Evolutionary conservation across 92 coral and sea anemone species (phyloP).

Genomic region (Epizoanthus illoricatus): DNA sequence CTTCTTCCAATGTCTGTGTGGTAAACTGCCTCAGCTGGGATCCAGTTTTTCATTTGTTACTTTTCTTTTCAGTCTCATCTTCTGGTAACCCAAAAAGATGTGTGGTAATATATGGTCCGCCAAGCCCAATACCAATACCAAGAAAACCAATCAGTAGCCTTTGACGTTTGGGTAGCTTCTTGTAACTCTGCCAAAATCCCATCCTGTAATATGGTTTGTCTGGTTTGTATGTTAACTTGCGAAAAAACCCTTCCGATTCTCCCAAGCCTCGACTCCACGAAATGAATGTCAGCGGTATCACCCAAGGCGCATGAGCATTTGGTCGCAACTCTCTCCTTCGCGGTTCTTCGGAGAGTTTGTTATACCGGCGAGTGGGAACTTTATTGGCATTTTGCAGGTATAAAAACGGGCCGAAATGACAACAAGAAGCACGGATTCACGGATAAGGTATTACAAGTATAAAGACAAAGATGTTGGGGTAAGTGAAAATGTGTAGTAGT

Average conservation of each 20-base stretch:
- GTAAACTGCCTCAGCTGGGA: too few species aligned
- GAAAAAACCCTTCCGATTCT: too few species aligned
- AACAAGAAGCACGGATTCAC: conserved; percentile 77
- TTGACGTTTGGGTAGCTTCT: conserved; percentile 63
- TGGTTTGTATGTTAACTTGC: not conserved
- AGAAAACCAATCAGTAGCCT: conserved; percentile 73
- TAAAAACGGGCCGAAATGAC: conserved; percentile 65
- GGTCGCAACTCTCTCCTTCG: conserved; percentile 32
- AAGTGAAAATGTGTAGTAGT: conserved; percentile 46
- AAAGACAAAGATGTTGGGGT: conserved; percentile 96
- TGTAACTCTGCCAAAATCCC: conserved; percentile 91
- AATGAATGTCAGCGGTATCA: conserved; percentile 34
- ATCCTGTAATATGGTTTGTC: conserved; percentile 26
- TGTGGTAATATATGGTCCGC: conserved; percentile 81
- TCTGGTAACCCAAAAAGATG: conserved; percentile 34
- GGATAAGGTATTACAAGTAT: conserved; percentile 87
- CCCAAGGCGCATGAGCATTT: conserved; percentile 46
- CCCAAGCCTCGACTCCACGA: conserved; percentile 23
- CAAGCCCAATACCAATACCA: conserved; percentile 80
- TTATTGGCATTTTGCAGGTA: conserved; percentile 41
- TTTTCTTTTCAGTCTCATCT: conserved; percentile 28
- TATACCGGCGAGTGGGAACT: conserved; percentile 54
- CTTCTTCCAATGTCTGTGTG: too few species aligned
- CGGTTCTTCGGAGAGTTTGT: conserved; percentile 51
- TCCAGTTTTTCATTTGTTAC: not conserved